Evolutionary conservation across 2,888 invertebrate species (phyloP), one percentile per base, ranked within the genome.

Genomic region (Dasypogon diadema): DNA sequence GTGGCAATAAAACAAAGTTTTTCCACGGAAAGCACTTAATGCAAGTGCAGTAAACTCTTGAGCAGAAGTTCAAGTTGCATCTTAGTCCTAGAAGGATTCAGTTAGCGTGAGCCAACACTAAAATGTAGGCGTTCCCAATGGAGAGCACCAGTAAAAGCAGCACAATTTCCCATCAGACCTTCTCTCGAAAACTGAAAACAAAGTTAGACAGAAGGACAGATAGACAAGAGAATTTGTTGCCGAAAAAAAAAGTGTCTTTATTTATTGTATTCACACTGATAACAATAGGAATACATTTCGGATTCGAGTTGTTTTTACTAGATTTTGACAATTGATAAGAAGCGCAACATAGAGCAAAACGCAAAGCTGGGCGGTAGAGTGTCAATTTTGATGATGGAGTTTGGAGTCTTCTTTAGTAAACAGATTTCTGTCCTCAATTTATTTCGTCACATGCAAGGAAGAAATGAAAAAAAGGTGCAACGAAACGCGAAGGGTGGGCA

Each of bases 1-100:
- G 70, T 54, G 70, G 70, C 54, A 70, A 70, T 70, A 70, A 70
- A 54, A 70, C 54, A 70, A 70, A 70, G 30, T 70, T 70, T 68
- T 70, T 51, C 70, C 54, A 70, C 37, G 51, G n/a, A 54, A 70
- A 70, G 70, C 70, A 70, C 70, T 70, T 70, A 70, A 54, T 70
- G 70, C 54, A 54, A 70, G 54, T 70, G 70, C 54, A 70, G 70
- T 68, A 26, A 68, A 68, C 65, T 68, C 26, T 68, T 14, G 42
- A 42, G 22, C 14, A 37, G 60, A 46, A 46, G 26, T 68, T 68
- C 21, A 68, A 60, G 60, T 42, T 60, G 60, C 60, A 60, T 60
- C 60, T 12, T n/a, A 5, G 55, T 21, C n/a, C n/a, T n/a, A n/a
- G 56, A n/a, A 22, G 21, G 46, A 42, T 8, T 21, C 65, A 12